Evolutionary conservation across 2,888 invertebrate species (phyloP), one percentile per base, ranked within the genome.

Genomic region (Geophilus truncorum): DNA sequence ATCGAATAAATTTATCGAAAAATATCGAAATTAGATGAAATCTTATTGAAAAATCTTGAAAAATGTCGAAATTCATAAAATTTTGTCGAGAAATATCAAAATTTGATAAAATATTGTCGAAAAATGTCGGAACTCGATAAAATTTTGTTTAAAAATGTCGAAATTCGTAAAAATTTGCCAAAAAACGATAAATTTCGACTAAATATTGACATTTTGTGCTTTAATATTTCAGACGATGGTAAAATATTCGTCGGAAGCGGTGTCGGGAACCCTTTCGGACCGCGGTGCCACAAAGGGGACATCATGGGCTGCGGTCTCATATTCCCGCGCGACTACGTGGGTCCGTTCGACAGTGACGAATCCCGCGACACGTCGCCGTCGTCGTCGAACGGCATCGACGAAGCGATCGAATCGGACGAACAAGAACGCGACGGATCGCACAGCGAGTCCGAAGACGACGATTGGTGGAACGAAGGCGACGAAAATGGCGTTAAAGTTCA

Each of bases 301-400:
- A 86, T 88, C n/a, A 88, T 90, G 87, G 90, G 90, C 10, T 89
- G 89, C 86, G 90, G 90, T 34, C 89, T 90, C 78, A 85, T 88
- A 80, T 90, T 89, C 83, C 89, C 89, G 0, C 84, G 86, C 15
- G 85, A 85, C 83, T 86, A 85, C 83, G 84, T 83, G 80, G 82
- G 84, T 84, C 83, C 83, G 82, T 87, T 86, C 82, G 85, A 85
- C 81, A 84, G 85, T 82, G 85, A 85, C 82, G 84, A 83, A 32
- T 83, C 84, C 40, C 82, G 82, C 51, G 85, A 85, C 77, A 79
- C 83, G n/a, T 84, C 84, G 28, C 83, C 82, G 7, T 82, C 83
- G 12, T 84, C 84, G 7, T 83, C 84, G 21, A 84, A 82, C 21
- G 81, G 79, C 23, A 77, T 76, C n/a, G 85, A 86, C 77, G 84